Evolutionary conservation across 2,797 vertebrate species (phyloP), one percentile per base, ranked within the genome.

Genomic region (Discoglossus pictus): DNA sequence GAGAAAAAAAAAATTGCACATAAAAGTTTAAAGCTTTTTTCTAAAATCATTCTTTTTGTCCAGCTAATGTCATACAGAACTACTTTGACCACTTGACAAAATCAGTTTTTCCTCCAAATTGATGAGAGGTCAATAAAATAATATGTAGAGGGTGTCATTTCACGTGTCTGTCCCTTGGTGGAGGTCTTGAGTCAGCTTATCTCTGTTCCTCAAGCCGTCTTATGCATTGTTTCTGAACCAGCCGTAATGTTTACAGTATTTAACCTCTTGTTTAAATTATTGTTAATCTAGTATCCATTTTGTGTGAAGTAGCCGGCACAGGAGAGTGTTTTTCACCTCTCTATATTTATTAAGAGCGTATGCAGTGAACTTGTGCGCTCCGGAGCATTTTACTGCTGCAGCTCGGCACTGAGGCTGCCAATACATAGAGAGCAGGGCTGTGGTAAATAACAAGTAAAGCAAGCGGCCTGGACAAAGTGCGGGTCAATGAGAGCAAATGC

Each of bases 181-280:
- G 89, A 86, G 88, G 77, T 84, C 78, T 90, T 80, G 88, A 90
- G 89, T 88, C 79, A 80, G 70, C 79, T 88, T 88, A 76, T 79
- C 69, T 23, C 38, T 75, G 70, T 68, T 73, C 4, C 5, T 48
- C 74, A 75, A 79, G 69, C 0, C 48, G 64, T 64, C 80, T 73
- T 53, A 1, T 71, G 18, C 68, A 61, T 61, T 81, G 74, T 72
- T 18, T 35, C 75, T 48, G 66, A 77, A 78, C 73, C 72, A 73
- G 73, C 78, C 70, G 61, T 76, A 76, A 3, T 75, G 66, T 80
- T 83, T 77, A 76, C 75, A 76, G 76, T 77, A 73, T 80, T 87
- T 87, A 88, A 83, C 81, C 75, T 84, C 82, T 86, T 79, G 56
- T 69, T 74, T 38, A 4, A 67, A 75, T 75, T 75, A 79, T 71